Evolutionary conservation across 2,888 invertebrate genomes (phyloP), one percentile per base, ranked within the genome.

Genomic region (Boloria euphrosyne): DNA sequence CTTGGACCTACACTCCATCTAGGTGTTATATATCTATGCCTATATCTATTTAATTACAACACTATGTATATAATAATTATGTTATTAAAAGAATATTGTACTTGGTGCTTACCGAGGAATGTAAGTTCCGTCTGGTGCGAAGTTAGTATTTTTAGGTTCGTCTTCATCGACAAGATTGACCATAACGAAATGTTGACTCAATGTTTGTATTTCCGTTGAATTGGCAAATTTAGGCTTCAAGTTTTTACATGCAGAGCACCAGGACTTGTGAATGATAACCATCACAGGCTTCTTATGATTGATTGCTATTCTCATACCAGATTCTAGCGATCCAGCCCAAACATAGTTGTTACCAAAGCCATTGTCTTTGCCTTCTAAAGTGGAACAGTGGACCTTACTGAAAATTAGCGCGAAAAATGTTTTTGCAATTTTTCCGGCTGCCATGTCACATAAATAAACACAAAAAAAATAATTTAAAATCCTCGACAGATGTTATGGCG

Each of bases 181-280:
- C 95, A 95, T 95, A 3, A 95, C 90, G 78, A 95, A 95, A 61
- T 94, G 87, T 74, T 90, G 86, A 77, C 95, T 95, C 66, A 95
- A 79, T 1, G 71, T 73, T 72, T 92, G 90, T 54, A 95, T 93
- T 72, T 93, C 93, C 10, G 86, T 65, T 2, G 94, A 94, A 51
- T 82, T 88, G 0, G 93, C 93, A 78, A 95, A 94, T 77, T 93
- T 93, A 0, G 94, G 93, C 76, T 94, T 94, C 68, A 95, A 82
- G 60, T 93, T 93, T 81, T 93, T 93, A 76, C 95, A 95, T 3
- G 95, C 94, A 2, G 93, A 90, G 80, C 95, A 95, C 93, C 94
- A 94, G 0, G 93, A 89, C 78, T 94, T 95, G 79, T 95, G 95
- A 44, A 95, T 93, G 2, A 95, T 86, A 0, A 95, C 80, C 93